A percentile compares a stretch with the other conserved stretches of the same genome.
These are phyloP conservation scores for Myotis findleyi DNA, from an alignment of 2,797 vertebrate species.

Conservation along the genomic window DNA sequence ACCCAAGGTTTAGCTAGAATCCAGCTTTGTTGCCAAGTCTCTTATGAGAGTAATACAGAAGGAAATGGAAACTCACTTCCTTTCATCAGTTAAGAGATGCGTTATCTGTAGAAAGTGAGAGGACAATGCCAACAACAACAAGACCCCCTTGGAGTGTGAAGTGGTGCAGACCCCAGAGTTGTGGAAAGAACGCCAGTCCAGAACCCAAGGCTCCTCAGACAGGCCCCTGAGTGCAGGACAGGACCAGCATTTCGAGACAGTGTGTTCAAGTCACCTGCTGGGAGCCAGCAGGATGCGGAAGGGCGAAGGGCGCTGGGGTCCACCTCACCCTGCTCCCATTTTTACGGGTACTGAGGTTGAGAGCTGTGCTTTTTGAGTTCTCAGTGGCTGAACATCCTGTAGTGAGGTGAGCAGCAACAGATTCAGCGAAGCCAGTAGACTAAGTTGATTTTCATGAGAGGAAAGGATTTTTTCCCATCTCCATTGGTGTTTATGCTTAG, in stretches of 20 bases:
- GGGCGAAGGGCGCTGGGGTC: neutral
- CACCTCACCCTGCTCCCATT: slow-evolving; percentile 64
- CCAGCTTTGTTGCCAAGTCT: slow-evolving; percentile 28
- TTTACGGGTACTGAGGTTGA: slow-evolving; percentile 76
- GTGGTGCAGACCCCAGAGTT: slow-evolving; percentile 61
- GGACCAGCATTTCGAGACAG: slow-evolving; percentile 48
- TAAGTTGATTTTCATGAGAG: slow-evolving; percentile 48
- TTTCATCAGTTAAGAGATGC: slow-evolving; percentile 65
- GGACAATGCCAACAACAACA: slow-evolving; percentile 40
- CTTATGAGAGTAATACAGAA: slow-evolving; percentile 33
- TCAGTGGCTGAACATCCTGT: slow-evolving; percentile 75
- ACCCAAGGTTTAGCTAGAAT: slow-evolving; percentile 56
- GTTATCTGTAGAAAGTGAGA: slow-evolving; percentile 65
- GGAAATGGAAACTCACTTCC: slow-evolving; percentile 56
- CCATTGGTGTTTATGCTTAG: neutral
- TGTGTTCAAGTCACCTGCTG: slow-evolving; percentile 72
- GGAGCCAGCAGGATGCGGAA: slow-evolving; percentile 60
- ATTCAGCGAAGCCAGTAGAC: slow-evolving; percentile 71
- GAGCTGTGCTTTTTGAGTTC: slow-evolving; percentile 76
- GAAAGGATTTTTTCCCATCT: neutral
- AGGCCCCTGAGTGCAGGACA: slow-evolving; percentile 75
- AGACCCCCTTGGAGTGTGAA: slow-evolving; percentile 71
- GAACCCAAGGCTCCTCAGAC: slow-evolving; percentile 69
- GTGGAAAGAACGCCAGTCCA: slow-evolving; percentile 71
- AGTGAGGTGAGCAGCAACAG: slow-evolving; percentile 74